Percentiles rank a stretch among this genome's conserved stretches.
Evolutionary conservation across 2,797 vertebrate genomes (phyloP).

Genomic region (Selene dorsalis): DNA sequence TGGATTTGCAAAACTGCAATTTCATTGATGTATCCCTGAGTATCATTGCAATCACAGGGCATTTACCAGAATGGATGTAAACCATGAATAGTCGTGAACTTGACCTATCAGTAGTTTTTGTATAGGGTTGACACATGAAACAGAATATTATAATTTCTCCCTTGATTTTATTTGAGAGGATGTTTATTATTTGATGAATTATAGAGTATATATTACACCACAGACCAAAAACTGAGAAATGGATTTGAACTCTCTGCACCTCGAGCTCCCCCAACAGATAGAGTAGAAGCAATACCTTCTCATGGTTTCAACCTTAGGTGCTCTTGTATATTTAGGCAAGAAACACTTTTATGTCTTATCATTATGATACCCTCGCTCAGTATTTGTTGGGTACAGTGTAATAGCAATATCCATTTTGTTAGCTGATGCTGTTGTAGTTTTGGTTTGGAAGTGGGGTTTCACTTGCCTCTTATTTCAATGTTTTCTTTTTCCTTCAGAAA

Average conservation of each 20-base stretch:
- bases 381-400: conserved; percentile 83
- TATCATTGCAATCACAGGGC: conserved; percentile 77
- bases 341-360: conserved; percentile 83
- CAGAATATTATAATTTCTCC: conserved; percentile 68
- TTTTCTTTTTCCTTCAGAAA: conserved; percentile 79
- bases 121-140: conserved; percentile 53
- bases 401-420: conserved; percentile 83
- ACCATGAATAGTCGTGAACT: conserved; percentile 46
- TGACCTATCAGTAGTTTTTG: conserved; percentile 49
- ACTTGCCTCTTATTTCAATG: conserved; percentile 82
- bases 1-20: conserved; percentile 73
- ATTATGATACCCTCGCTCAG: conserved; percentile 80
- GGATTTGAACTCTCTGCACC: conserved; percentile 70
- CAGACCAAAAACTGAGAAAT: conserved; percentile 79
- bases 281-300: conserved; percentile 64
- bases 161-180: conserved; percentile 67
- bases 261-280: conserved; percentile 59
- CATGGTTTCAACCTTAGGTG: conserved; percentile 75
- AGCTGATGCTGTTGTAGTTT: conserved; percentile 83
- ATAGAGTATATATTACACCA: conserved; percentile 77
- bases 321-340: conserved; percentile 75
- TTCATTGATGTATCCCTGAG: conserved; percentile 66
- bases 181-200: conserved; percentile 77
- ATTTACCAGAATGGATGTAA: conserved; percentile 69
- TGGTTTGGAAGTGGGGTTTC: conserved; percentile 82